Evolutionary conservation across 1,140 invertebrate species (phyloP), one percentile per base, ranked within the genome.

Genomic region (Gryon sp.): DNA sequence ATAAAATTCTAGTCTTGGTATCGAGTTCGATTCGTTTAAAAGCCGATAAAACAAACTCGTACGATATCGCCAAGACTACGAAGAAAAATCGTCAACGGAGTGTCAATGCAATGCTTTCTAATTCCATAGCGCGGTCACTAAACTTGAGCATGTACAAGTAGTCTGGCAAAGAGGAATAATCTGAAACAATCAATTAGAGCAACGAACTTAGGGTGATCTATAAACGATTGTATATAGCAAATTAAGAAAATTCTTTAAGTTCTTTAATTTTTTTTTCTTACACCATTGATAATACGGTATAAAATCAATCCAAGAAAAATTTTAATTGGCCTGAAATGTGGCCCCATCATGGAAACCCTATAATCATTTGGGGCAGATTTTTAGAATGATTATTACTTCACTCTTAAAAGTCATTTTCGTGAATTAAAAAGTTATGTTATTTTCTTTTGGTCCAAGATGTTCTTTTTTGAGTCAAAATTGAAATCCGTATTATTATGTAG

Each of bases 101-200:
- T 77, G 68, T 73, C 75, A 77, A 78, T 78, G 62, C 75, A 73
- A 55, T 78, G 75, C 75, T 78, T 78, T 78, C 75, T 78, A 78
- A 78, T 78, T 73, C 75, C 75, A 53, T 68, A 50, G 75, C 41
- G 68, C 75, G 75, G 75, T 78, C 75, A 73, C 48, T 78, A 78
- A 78, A 78, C 75, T 68, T 78, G 68, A 60, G 50, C 53, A 60
- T 62, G 19, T 48, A 26, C 50, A 50, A 48, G 62, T 65, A 62
- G 75, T 55, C 52, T 55, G 28, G 14, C 20, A 36, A 26, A 34
- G 30, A 40, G 38, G 18, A 52, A 43, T 50, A 53, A 65, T 62
- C 43, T 32, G 50, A 60, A 55, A 62, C 8, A 20, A 7, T 63
- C 16, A 7, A 7, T 34, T 53, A 18, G 20, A 57, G 34, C 12